Percentiles rank a stretch among this genome's conserved stretches.
phyloP scores from a whole-genome alignment of 2,888 invertebrate species.

The Scaptomyza parva region DNA sequence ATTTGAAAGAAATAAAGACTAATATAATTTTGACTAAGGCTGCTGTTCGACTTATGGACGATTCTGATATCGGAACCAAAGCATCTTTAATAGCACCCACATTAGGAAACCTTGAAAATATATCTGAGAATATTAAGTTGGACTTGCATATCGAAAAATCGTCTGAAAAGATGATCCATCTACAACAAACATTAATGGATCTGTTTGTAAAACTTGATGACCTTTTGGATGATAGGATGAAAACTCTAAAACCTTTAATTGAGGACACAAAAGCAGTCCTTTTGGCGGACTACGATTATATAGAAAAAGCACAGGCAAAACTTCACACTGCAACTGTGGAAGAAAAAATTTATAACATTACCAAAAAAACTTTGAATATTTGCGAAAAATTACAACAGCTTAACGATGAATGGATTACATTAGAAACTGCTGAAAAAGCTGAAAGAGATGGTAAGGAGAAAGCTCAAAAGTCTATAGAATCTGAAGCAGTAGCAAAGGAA shows the following conservation, averaged over 20 bases:
- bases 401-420: not conserved
- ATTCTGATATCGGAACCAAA: slow-evolving; percentile 40
- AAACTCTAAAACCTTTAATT: slow-evolving; percentile 29
- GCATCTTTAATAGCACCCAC: slow-evolving; percentile 44
- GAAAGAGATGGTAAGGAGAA: not conserved
- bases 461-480: not conserved
- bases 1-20: slow-evolving; percentile 45
- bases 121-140: slow-evolving; percentile 38
- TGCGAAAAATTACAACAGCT: slow-evolving; percentile 43
- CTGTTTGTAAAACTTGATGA: slow-evolving; percentile 76
- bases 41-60: slow-evolving; percentile 38
- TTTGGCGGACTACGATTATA: slow-evolving; percentile 54
- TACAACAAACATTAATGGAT: slow-evolving; percentile 79
- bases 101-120: slow-evolving; percentile 47
- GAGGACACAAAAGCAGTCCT: slow-evolving; percentile 52
- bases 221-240: slow-evolving; percentile 47
- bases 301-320: slow-evolving; percentile 50
- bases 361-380: slow-evolving; percentile 39
- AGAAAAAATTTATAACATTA: slow-evolving; percentile 44
- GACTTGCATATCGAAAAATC: slow-evolving; percentile 56
- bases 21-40: slow-evolving; percentile 45
- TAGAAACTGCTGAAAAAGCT: slow-evolving; percentile 9
- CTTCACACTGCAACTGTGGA: slow-evolving; percentile 27
- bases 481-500: not conserved
- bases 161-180: slow-evolving; percentile 68